Evolutionary conservation across 2,797 vertebrate species (phyloP).

Genomic region (Petrocephalus sullivani): DNA sequence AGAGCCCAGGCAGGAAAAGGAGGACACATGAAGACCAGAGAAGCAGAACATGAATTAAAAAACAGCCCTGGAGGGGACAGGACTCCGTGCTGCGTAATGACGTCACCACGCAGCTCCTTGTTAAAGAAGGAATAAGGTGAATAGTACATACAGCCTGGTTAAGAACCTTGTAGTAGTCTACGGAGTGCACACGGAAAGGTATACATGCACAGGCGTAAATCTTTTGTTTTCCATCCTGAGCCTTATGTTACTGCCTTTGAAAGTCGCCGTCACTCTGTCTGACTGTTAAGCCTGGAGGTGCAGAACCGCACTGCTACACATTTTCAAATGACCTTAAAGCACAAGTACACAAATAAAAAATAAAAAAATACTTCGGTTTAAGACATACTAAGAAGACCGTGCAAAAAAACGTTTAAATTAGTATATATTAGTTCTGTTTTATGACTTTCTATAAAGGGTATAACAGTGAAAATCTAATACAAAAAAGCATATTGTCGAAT

Average conservation of each 20-base stretch:
- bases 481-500: not conserved
- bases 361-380: not conserved
- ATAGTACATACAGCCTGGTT: not conserved
- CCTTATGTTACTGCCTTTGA: not conserved
- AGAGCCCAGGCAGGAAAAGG: not conserved
- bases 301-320: not conserved
- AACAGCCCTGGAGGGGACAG: not conserved
- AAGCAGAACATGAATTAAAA: not conserved
- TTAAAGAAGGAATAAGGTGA: not conserved
- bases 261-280: not conserved
- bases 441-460: not conserved
- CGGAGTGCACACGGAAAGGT: not conserved
- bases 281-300: not conserved
- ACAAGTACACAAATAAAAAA: not conserved
- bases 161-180: not conserved
- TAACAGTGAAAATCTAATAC: not conserved
- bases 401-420: not conserved
- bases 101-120: not conserved
- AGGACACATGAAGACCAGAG: not conserved
- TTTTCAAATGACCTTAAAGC: not conserved
- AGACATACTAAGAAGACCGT: not conserved
- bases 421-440: not conserved
- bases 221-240: not conserved
- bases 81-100: not conserved
- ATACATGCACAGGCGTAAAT: not conserved